Percentiles rank a stretch among this genome's conserved stretches.
Evolutionary conservation across 1,140 invertebrate genomes (phyloP).

Genomic region (Planococcus citri): DNA sequence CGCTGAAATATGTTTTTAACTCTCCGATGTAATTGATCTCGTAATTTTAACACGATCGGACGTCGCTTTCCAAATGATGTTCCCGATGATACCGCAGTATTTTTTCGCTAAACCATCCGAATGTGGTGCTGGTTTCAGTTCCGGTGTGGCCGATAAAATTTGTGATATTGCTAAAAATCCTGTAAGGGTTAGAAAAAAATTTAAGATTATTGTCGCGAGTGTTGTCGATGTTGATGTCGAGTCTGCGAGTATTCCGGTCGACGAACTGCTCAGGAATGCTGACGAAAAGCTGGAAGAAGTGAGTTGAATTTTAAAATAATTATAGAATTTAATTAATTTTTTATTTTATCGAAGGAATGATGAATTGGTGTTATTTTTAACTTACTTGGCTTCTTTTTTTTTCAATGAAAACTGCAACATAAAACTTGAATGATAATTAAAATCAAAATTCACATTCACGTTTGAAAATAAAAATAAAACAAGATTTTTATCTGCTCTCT

Average conservation of each 20-base stretch:
- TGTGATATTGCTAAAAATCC: background rate
- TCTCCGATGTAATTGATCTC: background rate
- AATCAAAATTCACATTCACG: too few species aligned
- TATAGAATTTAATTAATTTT: too few species aligned
- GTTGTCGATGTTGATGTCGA: background rate
- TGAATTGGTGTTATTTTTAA: too few species aligned
- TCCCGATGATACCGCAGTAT: conserved; percentile 5
- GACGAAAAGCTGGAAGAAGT: background rate
- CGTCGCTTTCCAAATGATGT: background rate
- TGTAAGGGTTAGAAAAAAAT: background rate
- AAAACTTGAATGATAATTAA: too few species aligned
- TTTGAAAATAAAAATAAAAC: too few species aligned
- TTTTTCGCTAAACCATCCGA: background rate
- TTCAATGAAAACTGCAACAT: too few species aligned
- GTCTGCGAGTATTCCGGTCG: background rate
- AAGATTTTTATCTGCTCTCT: too few species aligned
- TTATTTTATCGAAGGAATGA: too few species aligned
- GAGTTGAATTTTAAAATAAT: background rate
- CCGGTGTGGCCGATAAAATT: background rate
- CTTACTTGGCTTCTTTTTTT: too few species aligned
- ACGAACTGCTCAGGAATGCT: background rate
- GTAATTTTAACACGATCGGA: background rate
- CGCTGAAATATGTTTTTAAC: background rate
- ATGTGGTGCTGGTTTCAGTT: background rate
- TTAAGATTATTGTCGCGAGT: background rate